Conservation (phyloP, 2,113 vertebrate species). For the Neogobius melanostomus region DNA sequence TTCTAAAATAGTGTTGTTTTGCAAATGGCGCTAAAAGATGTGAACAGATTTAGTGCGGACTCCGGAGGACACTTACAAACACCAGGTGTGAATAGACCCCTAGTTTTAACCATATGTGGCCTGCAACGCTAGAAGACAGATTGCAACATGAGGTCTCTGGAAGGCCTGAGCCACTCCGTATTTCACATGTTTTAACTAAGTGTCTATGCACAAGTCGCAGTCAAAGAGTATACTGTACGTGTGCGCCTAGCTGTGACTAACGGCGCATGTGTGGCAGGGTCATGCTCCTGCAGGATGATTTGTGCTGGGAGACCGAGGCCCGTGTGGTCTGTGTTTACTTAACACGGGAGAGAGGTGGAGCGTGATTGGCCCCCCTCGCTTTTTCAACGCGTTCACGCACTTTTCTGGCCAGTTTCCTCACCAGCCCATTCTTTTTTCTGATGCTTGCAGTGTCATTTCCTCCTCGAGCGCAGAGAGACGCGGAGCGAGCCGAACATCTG, state of each 20-base stretch:
- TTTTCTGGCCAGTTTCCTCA: slow-evolving; percentile 61
- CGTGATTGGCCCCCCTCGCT: slow-evolving; percentile 35
- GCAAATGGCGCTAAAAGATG: not conserved
- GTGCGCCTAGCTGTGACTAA: not conserved
- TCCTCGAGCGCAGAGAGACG: slow-evolving; percentile 25
- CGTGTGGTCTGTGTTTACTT: slow-evolving; percentile 64
- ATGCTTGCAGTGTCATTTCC: slow-evolving; percentile 23
- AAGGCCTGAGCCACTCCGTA: not conserved
- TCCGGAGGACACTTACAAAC: not conserved
- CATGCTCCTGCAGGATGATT: slow-evolving; percentile 46
- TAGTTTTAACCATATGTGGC: not conserved
- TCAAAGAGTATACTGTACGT: not conserved
- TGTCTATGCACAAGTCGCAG: slow-evolving; percentile 13
- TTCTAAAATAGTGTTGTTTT: not conserved
- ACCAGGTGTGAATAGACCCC: slow-evolving; percentile 16
- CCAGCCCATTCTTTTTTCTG: slow-evolving; percentile 48
- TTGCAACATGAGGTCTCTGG: not conserved
- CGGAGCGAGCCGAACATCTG: slow-evolving; percentile 52
- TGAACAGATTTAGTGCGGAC: not conserved
- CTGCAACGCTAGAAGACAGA: not conserved
- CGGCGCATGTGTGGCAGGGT: slow-evolving; percentile 17
- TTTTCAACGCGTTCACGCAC: slow-evolving; percentile 71
- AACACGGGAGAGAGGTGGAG: slow-evolving; percentile 61
- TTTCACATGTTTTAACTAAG: not conserved
- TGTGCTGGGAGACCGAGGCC: slow-evolving; percentile 43